phyloP scores from a whole-genome alignment of 2,113 vertebrate species.

The Thalassarche chlororhynchos region DNA sequence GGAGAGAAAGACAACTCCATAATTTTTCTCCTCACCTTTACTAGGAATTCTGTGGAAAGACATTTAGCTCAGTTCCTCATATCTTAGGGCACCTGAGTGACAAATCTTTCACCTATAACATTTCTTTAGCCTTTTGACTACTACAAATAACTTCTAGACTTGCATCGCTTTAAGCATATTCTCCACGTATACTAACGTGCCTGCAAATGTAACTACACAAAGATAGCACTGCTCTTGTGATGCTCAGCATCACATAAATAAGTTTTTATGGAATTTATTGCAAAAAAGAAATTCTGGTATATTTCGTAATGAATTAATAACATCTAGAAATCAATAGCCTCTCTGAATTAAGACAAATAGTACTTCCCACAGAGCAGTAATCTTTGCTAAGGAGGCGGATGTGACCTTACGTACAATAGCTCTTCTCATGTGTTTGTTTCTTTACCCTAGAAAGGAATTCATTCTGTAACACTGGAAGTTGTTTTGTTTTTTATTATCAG shows the following conservation, averaged over 20 bases:
- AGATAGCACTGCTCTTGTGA: not conserved
- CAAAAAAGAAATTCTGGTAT: not conserved
- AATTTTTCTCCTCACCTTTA: not conserved
- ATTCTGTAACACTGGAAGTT: not conserved
- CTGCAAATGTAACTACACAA: not conserved
- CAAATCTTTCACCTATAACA: not conserved
- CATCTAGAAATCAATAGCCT: not conserved
- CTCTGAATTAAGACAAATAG: not conserved
- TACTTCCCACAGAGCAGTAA: not conserved
- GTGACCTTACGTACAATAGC: not conserved
- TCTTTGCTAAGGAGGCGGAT: not conserved
- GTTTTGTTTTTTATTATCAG: not conserved
- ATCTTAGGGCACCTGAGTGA: not conserved
- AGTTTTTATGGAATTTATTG: not conserved
- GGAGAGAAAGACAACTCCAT: not conserved
- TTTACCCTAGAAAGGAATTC: not conserved
- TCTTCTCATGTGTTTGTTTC: not conserved
- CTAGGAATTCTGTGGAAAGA: not conserved
- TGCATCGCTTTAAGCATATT: not conserved
- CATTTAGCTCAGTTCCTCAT: not conserved
- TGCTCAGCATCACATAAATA: not conserved
- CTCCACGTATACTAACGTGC: accelerated
- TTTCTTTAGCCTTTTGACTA: not conserved
- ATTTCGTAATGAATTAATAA: not conserved
- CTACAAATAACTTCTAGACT: not conserved